A percentile compares a stretch with the other conserved stretches of the same genome.
These are phyloP conservation scores for Oophaga sylvatica DNA, from an alignment of 2,797 vertebrate genomes.

Conservation along the genomic window DNA sequence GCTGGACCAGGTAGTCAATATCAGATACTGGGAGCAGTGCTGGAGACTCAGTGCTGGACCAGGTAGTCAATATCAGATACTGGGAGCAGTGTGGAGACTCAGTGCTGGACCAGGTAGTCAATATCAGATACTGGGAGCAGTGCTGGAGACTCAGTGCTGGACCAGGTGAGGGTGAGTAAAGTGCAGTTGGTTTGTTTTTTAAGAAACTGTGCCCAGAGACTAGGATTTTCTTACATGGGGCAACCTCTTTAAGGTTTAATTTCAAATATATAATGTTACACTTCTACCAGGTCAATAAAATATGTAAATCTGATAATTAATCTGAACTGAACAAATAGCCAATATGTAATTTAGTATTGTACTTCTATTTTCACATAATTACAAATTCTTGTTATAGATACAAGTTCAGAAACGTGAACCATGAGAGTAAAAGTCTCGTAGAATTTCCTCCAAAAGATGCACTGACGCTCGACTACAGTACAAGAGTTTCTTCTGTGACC, in stretches of 20 bases:
- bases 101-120: too few species aligned
- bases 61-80: too few species aligned
- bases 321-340: background rate
- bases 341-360: background rate
- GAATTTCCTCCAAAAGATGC: background rate
- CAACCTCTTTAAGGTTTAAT: background rate
- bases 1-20: too few species aligned
- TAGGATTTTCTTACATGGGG: too few species aligned
- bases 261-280: background rate
- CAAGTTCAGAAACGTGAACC: background rate
- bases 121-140: too few species aligned
- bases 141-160: too few species aligned
- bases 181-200: too few species aligned
- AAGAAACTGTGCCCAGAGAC: too few species aligned
- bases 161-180: too few species aligned
- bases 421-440: background rate
- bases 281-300: background rate
- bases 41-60: too few species aligned
- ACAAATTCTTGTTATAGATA: background rate
- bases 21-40: too few species aligned
- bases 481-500: slow-evolving; percentile 15
- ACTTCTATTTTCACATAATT: background rate
- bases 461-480: background rate
- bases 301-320: background rate
- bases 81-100: too few species aligned